Percentiles rank a stretch among this genome's conserved stretches.
These are phyloP conservation scores for Electrophaes corylata DNA, from an alignment of 2,888 invertebrate genomes.

Conservation along the genomic window DNA sequence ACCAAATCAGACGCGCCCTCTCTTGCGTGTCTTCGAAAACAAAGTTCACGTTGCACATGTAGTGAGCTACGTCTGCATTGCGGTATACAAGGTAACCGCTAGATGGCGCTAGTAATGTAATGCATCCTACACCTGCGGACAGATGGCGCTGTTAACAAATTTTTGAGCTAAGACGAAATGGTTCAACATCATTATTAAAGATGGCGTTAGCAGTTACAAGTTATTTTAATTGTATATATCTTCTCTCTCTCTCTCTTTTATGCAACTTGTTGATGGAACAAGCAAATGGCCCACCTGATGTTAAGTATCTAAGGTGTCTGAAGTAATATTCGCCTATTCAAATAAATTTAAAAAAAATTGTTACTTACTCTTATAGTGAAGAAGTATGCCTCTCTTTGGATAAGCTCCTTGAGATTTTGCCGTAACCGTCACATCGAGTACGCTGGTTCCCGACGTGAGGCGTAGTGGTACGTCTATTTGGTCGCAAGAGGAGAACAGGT, in stretches of 20 bases:
- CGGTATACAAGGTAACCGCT: slow-evolving; percentile 88
- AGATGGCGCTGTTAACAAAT: slow-evolving; percentile 44
- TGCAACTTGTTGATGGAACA: too few species aligned
- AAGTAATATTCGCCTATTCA: too few species aligned
- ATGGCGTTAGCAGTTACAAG: slow-evolving; percentile 18
- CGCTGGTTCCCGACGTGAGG: slow-evolving; percentile 74
- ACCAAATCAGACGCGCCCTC: slow-evolving; percentile 85
- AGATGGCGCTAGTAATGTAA: slow-evolving; percentile 85
- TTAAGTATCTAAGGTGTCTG: too few species aligned
- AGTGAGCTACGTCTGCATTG: slow-evolving; percentile 86
- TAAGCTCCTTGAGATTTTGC: slow-evolving; percentile 79
- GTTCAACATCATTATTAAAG: background rate
- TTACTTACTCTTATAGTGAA: slow-evolving; percentile 86
- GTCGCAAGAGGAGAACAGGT: slow-evolving; percentile 80
- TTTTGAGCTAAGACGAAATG: background rate
- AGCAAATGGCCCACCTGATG: too few species aligned
- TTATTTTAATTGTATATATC: too few species aligned
- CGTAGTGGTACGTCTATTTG: slow-evolving; percentile 80
- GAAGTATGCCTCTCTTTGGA: slow-evolving; percentile 86
- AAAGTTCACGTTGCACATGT: slow-evolving; percentile 87
- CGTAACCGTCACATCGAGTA: slow-evolving; percentile 74
- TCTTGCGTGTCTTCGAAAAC: slow-evolving; percentile 88
- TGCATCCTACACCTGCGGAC: slow-evolving; percentile 87
- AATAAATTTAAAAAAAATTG: background rate
- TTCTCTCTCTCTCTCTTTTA: too few species aligned